Evolutionary conservation across 2,113 vertebrate genomes (phyloP).

Genomic region (Mobula birostris): DNA sequence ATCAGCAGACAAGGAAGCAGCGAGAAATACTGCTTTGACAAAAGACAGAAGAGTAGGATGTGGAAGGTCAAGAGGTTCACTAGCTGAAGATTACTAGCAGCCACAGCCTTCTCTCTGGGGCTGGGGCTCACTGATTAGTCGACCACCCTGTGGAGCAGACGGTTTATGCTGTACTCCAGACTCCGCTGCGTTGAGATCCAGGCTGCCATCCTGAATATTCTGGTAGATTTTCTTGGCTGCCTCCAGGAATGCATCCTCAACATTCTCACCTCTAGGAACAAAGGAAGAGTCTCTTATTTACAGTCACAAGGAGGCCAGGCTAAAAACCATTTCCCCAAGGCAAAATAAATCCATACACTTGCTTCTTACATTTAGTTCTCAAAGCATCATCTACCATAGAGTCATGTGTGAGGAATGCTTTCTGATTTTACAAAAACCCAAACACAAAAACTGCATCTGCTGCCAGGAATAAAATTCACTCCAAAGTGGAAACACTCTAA

Average conservation of each 20-base stretch:
- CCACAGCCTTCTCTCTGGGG: conserved; percentile 88
- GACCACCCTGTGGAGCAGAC: conserved; percentile 81
- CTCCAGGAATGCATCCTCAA: conserved; percentile 94
- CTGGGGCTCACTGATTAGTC: conserved; percentile 84
- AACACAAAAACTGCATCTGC: neutral
- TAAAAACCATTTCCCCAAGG: too few species aligned
- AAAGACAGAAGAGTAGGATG: conserved; percentile 55
- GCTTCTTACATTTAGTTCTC: neutral
- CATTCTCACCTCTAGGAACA: conserved; percentile 80
- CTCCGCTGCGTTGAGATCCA: conserved; percentile 94
- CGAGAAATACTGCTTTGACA: conserved; percentile 56
- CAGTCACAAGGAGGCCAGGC: neutral
- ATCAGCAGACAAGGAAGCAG: conserved; percentile 62
- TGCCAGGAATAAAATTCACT: neutral
- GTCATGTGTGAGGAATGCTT: neutral
- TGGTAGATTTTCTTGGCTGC: conserved; percentile 98
- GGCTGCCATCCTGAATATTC: conserved; percentile 95
- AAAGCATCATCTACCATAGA: neutral
- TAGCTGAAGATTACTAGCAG: conserved; percentile 77
- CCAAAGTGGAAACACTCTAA: neutral
- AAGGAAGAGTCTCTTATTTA: neutral
- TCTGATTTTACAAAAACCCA: neutral
- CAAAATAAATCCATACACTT: neutral
- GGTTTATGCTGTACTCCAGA: conserved; percentile 97
- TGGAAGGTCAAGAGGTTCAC: conserved; percentile 52